Evolutionary conservation across 2,888 invertebrate species (phyloP).

Genomic region (Lithodes maja): DNA sequence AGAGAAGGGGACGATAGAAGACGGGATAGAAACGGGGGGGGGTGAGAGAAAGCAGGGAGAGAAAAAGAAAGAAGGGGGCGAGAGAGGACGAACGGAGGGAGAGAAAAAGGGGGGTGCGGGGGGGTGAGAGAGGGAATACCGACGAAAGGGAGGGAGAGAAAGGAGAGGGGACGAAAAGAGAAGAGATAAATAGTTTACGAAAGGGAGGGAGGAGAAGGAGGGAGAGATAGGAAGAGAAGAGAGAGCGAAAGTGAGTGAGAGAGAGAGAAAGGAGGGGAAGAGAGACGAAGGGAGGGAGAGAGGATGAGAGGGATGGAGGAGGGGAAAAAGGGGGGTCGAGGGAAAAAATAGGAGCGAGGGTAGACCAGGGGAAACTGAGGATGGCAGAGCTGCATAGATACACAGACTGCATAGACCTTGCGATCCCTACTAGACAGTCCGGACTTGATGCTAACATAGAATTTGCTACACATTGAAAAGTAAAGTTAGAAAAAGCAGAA

Average conservation of each 20-base stretch:
- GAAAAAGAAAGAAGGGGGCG: neutral
- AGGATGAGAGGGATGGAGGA: neutral
- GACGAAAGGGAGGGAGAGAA: neutral
- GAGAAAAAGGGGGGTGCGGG: neutral
- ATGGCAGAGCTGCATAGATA: too few relatives aligned
- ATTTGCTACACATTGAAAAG: too few relatives aligned
- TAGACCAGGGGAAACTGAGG: too few relatives aligned
- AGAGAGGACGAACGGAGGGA: neutral
- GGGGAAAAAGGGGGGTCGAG: neutral
- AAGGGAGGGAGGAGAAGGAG: neutral
- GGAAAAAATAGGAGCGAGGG: neutral
- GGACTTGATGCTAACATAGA: too few relatives aligned
- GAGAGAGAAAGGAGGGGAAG: neutral
- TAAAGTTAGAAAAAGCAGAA: too few relatives aligned
- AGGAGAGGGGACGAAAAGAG: neutral
- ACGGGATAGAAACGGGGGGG: too few relatives aligned
- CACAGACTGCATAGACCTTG: too few relatives aligned
- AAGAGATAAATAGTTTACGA: neutral
- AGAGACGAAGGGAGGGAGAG: neutral
- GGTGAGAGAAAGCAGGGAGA: neutral
- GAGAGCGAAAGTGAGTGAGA: neutral
- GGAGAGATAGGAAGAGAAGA: neutral
- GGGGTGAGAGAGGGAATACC: neutral
- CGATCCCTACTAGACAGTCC: too few relatives aligned
- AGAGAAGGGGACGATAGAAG: too few relatives aligned